Evolutionary conservation across 2,797 vertebrate genomes (phyloP), one percentile per base, ranked within the genome.

Genomic region (Diplodus sargus): DNA sequence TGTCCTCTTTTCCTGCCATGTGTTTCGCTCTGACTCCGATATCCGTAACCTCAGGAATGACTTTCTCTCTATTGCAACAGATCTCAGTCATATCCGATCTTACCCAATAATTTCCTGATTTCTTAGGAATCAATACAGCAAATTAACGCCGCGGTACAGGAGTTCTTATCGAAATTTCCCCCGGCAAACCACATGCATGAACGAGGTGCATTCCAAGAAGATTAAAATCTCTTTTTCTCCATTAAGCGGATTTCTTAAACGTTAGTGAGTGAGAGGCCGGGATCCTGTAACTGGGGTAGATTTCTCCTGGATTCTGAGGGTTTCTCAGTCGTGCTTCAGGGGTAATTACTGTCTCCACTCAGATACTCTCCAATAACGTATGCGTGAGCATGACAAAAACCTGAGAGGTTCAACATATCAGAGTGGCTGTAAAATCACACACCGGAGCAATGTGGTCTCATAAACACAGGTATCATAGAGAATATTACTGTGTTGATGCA

Each of bases 81-180:
- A 11, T 2, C 39, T 42, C 45, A 23, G 17, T 76, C 64, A 74
- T 4, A 48, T 65, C 70, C 57, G 34, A 17, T 64, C 39, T 60
- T 65, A 74, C 22, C n/a, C 5, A 34, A 10, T 4, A 13, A 42
- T 5, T 60, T 59, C 48, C n/a, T 20, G 47, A 0, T 20, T 56
- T 12, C 15, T 3, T 6, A 2, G 8, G 12, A 12, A 16, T 63
- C 43, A 43, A 5, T 62, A 1, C 20, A 17, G 5, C 18, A 7
- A 22, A 39, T 18, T 30, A 17, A 5, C 5, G 13, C 18, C 8
- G 11, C 12, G 11, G 7, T 20, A 9, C 9, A 14, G 3, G 56
- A 49, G 2, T 18, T 13, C 4, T 30, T 43, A 1, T 48, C 1
- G 23, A 57, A 5, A 16, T 10, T 23, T 48, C 3, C 18, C 11